Conservation (phyloP, 2,888 invertebrate genomes). For the Parasteatoda lunata region DNA sequence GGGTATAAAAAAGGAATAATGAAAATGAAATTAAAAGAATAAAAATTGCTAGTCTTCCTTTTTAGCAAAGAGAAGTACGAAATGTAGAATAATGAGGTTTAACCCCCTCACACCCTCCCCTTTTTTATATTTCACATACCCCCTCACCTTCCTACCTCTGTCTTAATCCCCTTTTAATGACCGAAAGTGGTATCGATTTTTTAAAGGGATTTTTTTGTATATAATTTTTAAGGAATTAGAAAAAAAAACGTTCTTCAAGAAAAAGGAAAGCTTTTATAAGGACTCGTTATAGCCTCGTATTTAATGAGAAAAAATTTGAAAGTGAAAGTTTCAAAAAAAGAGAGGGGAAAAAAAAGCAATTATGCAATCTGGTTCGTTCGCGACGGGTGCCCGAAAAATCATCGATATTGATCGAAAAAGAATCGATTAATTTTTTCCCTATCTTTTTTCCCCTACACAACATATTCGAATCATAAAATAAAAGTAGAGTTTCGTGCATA, state of each 20-base stretch:
- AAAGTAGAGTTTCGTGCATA: constrained; percentile 26
- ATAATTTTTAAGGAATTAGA: constrained; percentile 27
- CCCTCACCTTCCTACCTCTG: constrained; percentile 12
- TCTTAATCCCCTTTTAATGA: constrained; percentile 68
- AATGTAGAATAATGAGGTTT: constrained; percentile 65
- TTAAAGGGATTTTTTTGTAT: constrained; percentile 21
- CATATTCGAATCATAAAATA: constrained; percentile 53
- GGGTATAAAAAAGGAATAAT: constrained; percentile 42
- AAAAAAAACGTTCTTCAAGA: background rate
- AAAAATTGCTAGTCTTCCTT: constrained; percentile 47
- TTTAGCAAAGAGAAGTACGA: constrained; percentile 54
- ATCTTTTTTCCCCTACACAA: background rate
- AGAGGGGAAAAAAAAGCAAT: constrained; percentile 44
- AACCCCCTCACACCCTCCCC: constrained; percentile 31
- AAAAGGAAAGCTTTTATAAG: constrained; percentile 27
- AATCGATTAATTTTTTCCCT: constrained; percentile 57
- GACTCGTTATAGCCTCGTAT: constrained; percentile 60
- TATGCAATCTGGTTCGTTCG: constrained; percentile 46
- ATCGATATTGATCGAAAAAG: constrained; percentile 56
- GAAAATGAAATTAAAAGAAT: constrained; percentile 66
- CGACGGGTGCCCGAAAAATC: constrained; percentile 33
- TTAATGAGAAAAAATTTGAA: constrained; percentile 64
- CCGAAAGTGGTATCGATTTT: constrained; percentile 66
- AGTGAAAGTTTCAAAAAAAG: constrained; percentile 8
- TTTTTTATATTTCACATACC: constrained; percentile 36